phyloP scores from a whole-genome alignment of 2,113 vertebrate genomes.

The Ptilorrhoa leucosticta region DNA sequence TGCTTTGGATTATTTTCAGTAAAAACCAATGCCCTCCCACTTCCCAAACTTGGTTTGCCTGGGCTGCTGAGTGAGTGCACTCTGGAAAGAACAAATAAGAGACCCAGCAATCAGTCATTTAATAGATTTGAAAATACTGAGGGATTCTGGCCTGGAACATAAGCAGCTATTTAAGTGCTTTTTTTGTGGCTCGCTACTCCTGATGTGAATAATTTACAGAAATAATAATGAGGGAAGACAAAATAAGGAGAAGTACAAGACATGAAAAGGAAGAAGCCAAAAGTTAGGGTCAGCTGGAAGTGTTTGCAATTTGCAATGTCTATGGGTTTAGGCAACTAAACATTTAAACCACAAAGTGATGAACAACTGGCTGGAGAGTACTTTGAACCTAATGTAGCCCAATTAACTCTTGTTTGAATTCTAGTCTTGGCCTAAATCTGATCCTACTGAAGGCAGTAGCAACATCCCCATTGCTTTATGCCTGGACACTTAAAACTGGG shows the following conservation, averaged over 20 bases:
- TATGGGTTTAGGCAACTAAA: constrained; percentile 10
- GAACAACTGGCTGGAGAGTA: background rate
- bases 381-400: background rate
- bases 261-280: background rate
- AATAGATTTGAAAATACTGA: background rate
- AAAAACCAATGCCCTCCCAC: background rate
- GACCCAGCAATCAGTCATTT: background rate
- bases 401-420: background rate
- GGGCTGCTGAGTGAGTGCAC: background rate
- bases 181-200: background rate
- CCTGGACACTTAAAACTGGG: background rate
- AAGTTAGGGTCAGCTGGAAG: background rate
- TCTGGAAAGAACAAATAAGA: background rate
- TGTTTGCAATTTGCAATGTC: background rate
- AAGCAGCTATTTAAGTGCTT: background rate
- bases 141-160: background rate
- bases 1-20: background rate
- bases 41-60: background rate
- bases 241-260: background rate
- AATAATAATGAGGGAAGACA: constrained; percentile 31
- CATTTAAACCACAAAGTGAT: constrained; percentile 15
- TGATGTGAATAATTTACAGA: constrained; percentile 21
- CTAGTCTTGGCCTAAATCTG: background rate
- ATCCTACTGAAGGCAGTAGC: background rate
- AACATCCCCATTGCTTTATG: background rate